Conservation (phyloP, 2,797 vertebrate species). For the Premnoplex brunnescens region DNA sequence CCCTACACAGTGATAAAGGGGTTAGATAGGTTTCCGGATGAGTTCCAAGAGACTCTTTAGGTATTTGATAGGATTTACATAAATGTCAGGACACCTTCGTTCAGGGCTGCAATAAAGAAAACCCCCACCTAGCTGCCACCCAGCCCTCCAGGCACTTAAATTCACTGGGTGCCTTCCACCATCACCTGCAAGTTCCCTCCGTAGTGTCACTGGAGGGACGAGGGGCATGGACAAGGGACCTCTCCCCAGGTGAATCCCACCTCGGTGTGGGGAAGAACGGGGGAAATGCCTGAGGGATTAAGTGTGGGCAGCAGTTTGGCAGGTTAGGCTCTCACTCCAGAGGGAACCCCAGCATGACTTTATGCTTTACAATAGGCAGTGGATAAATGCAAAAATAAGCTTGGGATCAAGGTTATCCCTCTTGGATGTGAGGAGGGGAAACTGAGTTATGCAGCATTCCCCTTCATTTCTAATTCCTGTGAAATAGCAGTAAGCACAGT, state of each 20-base stretch:
- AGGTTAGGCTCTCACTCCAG: background rate
- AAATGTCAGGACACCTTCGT: background rate
- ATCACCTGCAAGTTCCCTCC: background rate
- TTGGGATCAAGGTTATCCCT: background rate
- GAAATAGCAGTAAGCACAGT: background rate
- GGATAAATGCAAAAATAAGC: background rate
- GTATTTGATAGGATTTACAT: background rate
- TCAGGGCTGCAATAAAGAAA: background rate
- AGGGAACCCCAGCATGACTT: background rate
- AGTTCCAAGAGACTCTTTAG: constrained; percentile 2
- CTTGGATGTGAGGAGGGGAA: background rate
- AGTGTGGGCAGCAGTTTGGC: background rate
- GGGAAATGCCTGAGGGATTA: background rate
- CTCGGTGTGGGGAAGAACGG: background rate
- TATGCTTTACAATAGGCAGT: background rate
- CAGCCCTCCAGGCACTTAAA: constrained; percentile 19
- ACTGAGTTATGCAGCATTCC: background rate
- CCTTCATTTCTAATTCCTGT: background rate
- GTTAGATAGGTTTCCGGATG: background rate
- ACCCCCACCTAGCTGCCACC: background rate
- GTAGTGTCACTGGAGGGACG: background rate
- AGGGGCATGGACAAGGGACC: background rate
- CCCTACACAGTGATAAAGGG: background rate
- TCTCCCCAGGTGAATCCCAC: background rate
- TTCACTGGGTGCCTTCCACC: background rate